A percentile compares a stretch with the other conserved stretches of the same genome.
Evolutionary conservation across 2,797 vertebrate genomes (phyloP).

Genomic region (Semaprochilodus insignis): DNA sequence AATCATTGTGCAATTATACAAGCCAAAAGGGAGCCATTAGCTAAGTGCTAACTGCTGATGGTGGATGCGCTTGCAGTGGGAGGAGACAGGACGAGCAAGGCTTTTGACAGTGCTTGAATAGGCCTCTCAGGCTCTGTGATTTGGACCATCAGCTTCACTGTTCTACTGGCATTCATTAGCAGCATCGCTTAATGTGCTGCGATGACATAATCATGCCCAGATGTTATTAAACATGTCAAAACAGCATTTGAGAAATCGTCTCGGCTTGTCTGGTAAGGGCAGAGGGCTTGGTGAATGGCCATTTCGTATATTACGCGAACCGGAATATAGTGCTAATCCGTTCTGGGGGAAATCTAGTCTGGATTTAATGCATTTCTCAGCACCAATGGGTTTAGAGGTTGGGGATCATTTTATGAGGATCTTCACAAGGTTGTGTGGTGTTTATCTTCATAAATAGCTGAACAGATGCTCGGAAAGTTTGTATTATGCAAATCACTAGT

Average conservation of each 20-base stretch:
- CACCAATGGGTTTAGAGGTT: conserved; percentile 24
- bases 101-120: conserved; percentile 56
- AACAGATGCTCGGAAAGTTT: conserved; percentile 42
- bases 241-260: conserved; percentile 52
- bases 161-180: conserved; percentile 56
- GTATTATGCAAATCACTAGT: conserved; percentile 50
- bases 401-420: conserved; percentile 47
- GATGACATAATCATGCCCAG: conserved; percentile 56
- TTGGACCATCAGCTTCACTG: conserved; percentile 38
- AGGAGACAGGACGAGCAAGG: conserved; percentile 31
- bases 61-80: conserved; percentile 37
- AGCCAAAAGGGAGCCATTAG: conserved; percentile 80
- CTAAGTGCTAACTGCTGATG: conserved; percentile 61
- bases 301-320: conserved; percentile 39
- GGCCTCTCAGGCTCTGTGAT: conserved; percentile 54
- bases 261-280: conserved; percentile 33
- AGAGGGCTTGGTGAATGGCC: conserved; percentile 27
- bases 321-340: conserved; percentile 12
- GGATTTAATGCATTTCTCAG: conserved; percentile 36
- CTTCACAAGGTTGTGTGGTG: conserved; percentile 27
- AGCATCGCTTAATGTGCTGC: conserved; percentile 44
- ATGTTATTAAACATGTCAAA: conserved; percentile 61
- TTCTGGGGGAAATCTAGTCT: conserved; percentile 10
- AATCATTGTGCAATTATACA: conserved; percentile 74
- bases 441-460: conserved; percentile 64